A percentile compares a stretch with the other conserved stretches of the same genome.
Evolutionary conservation across 2,797 vertebrate species (phyloP).

Genomic region (Pipistrellus pygmaeus): DNA sequence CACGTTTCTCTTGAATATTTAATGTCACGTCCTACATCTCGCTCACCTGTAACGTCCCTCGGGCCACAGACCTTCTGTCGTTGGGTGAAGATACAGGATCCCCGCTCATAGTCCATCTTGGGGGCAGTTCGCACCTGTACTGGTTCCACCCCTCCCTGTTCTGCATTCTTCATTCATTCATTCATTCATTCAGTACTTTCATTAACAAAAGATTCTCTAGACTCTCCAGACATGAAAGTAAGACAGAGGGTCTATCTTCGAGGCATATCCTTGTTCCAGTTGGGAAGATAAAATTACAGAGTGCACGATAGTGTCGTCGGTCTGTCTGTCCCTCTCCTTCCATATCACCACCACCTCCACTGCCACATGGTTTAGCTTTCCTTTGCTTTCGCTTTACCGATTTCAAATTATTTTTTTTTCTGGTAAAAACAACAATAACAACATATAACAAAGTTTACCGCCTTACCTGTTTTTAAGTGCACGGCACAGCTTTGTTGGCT

Average conservation of each 20-base stretch:
- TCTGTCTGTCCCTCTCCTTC: background rate
- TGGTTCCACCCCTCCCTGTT: background rate
- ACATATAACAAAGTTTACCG: background rate
- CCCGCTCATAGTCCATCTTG: background rate
- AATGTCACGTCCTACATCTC: slow-evolving; percentile 71
- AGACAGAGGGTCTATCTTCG: background rate
- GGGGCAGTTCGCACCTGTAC: background rate
- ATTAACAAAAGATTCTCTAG: background rate
- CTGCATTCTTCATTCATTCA: background rate
- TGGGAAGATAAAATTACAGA: background rate
- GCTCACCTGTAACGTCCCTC: slow-evolving; percentile 53
- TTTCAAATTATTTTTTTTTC: background rate
- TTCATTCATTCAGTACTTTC: slow-evolving; percentile 11
- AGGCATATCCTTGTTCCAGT: background rate
- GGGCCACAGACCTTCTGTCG: slow-evolving; percentile 7
- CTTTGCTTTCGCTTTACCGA: slow-evolving; percentile 29
- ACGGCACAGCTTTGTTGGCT: background rate
- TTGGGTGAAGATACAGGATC: background rate
- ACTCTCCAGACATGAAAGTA: background rate
- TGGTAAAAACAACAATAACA: background rate
- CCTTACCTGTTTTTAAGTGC: background rate
- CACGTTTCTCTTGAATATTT: slow-evolving; percentile 75
- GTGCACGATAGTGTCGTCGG: background rate
- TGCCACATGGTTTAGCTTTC: background rate
- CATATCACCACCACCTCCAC: background rate